Conservation (phyloP, 2,113 vertebrate genomes). For the cattle (Bos taurus) region DNA sequence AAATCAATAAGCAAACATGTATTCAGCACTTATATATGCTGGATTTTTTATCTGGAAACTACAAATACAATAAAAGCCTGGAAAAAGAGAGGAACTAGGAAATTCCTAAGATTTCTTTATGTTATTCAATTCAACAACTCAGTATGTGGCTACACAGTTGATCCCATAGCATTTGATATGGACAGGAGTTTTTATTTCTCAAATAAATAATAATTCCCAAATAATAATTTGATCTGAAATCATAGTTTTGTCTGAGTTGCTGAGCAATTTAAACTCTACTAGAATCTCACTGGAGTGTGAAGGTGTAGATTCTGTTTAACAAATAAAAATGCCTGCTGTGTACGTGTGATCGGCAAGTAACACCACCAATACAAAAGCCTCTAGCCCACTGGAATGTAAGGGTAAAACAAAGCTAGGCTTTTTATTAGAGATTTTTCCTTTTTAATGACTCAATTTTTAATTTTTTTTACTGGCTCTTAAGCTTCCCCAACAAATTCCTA, state of each 20-base stretch:
- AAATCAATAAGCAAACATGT: slow-evolving; percentile 4
- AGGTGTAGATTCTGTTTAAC: not conserved
- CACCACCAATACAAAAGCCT: not conserved
- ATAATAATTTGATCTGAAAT: slow-evolving; percentile 26
- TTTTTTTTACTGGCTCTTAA: not conserved
- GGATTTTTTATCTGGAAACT: not conserved
- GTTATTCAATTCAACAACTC: not conserved
- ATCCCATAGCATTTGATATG: not conserved
- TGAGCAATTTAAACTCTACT: not conserved
- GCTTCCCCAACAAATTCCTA: slow-evolving; percentile 7
- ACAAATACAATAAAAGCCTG: not conserved
- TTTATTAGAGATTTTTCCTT: not conserved
- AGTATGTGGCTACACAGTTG: not conserved
- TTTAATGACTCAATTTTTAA: not conserved
- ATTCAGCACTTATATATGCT: not conserved
- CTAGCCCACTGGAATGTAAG: not conserved
- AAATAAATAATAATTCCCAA: not conserved
- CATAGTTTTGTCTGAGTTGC: not conserved
- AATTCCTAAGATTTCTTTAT: not conserved
- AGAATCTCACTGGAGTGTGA: not conserved
- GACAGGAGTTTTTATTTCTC: not conserved
- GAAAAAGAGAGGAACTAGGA: not conserved
- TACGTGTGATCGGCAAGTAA: not conserved
- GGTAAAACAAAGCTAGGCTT: not conserved
- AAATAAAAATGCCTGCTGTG: not conserved